Evolutionary conservation across 2,113 vertebrate genomes (phyloP).

Genomic region (Anoplopoma fimbria): DNA sequence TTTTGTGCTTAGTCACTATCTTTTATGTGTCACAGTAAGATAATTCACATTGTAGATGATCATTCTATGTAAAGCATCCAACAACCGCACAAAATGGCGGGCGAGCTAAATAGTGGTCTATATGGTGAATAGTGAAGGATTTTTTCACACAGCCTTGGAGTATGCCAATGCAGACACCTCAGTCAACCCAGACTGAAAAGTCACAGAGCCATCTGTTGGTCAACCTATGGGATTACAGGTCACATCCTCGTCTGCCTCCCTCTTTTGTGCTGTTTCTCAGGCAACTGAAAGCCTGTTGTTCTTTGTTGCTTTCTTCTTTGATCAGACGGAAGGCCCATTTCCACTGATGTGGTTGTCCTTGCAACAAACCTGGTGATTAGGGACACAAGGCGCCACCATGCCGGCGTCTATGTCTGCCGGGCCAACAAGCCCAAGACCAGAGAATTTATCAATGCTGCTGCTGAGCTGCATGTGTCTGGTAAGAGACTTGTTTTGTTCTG

Average conservation of each 20-base stretch:
- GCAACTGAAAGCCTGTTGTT: conserved; percentile 46
- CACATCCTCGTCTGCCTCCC: background rate
- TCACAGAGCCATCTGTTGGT: conserved; percentile 73
- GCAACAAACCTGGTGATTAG: conserved; percentile 94
- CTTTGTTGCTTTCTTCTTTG: conserved; percentile 35
- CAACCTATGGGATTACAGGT: conserved; percentile 43
- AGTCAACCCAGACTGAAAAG: conserved; percentile 36
- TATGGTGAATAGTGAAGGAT: conserved; percentile 26
- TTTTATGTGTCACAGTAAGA: background rate
- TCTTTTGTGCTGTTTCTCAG: conserved; percentile 36
- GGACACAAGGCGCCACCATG: conserved; percentile 89
- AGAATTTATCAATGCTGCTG: conserved; percentile 90
- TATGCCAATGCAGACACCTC: conserved; percentile 31
- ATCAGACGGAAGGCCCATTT: conserved; percentile 93
- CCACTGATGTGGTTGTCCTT: conserved; percentile 92
- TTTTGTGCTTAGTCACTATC: background rate
- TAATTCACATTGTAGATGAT: background rate
- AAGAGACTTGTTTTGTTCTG: conserved; percentile 57
- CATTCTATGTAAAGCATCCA: background rate
- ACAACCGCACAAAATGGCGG: conserved; percentile 32
- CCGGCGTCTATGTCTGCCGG: conserved; percentile 93
- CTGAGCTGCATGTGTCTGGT: conserved; percentile 94
- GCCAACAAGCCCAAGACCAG: conserved; percentile 95
- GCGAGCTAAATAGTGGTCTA: conserved; percentile 18
- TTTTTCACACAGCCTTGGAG: conserved; percentile 11